phyloP scores from a whole-genome alignment of 2,797 vertebrate species.

The Geotrypetes seraphini region DNA sequence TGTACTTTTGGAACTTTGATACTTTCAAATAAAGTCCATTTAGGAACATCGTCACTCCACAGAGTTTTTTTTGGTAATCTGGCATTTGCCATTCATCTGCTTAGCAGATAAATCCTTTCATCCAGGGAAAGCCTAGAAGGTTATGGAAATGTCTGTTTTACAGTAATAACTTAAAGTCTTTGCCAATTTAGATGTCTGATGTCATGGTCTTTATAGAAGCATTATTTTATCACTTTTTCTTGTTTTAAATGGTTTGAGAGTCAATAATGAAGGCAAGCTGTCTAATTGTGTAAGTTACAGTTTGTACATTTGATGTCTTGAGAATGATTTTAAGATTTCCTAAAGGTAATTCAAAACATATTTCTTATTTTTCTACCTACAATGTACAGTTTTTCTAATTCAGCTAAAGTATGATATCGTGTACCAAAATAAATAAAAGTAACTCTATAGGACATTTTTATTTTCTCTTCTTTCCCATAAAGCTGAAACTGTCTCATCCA shows the following conservation, averaged over 20 bases:
- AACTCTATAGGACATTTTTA: not conserved
- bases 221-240: conserved; percentile 11
- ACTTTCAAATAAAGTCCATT: no score
- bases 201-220: conserved; percentile 17
- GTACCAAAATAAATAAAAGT: conserved; percentile 26
- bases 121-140: conserved; percentile 9
- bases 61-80: no score
- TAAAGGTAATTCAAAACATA: conserved; percentile 24
- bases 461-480: not conserved
- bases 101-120: conserved; percentile 9
- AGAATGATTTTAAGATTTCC: conserved; percentile 23
- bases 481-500: no score
- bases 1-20: no score
- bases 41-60: no score
- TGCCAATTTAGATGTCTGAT: not conserved
- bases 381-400: conserved; percentile 51
- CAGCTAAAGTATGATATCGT: conserved; percentile 32
- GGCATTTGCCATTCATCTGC: conserved; percentile 2
- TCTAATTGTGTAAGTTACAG: conserved; percentile 33
- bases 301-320: conserved; percentile 42
- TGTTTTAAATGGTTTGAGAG: conserved; percentile 31
- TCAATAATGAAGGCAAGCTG: conserved; percentile 13
- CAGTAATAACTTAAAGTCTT: conserved; percentile 5
- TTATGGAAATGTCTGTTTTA: conserved; percentile 36
- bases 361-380: conserved; percentile 55